A percentile compares a stretch with the other conserved stretches of the same genome.
phyloP scores from a whole-genome alignment of 2,888 invertebrate species.

The Marronus borbonicus region DNA sequence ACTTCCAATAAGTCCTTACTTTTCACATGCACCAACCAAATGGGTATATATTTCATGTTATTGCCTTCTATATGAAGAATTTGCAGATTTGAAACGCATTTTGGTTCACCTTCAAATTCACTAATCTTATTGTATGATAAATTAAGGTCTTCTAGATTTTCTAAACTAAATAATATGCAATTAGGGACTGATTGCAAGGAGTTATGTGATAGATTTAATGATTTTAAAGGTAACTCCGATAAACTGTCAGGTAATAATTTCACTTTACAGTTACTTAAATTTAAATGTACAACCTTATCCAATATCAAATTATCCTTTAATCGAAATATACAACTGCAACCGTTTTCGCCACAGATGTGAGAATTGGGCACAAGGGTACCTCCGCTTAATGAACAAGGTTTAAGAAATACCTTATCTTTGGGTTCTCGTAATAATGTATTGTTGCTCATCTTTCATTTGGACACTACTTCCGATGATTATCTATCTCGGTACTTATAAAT shows the following conservation, averaged over 20 bases:
- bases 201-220: conserved; percentile 39
- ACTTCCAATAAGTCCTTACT: conserved; percentile 29
- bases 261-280: conserved; percentile 24
- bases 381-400: neutral
- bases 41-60: conserved; percentile 36
- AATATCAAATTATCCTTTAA: neutral
- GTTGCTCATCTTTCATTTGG: neutral
- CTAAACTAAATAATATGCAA: conserved; percentile 31
- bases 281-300: conserved; percentile 23
- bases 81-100: conserved; percentile 30
- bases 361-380: neutral
- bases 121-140: conserved; percentile 37
- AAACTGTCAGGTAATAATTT: conserved; percentile 27
- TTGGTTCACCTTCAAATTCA: conserved; percentile 43
- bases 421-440: neutral
- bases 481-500: too few species aligned
- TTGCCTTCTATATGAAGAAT: conserved; percentile 32
- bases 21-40: conserved; percentile 40
- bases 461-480: neutral
- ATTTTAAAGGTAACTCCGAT: conserved; percentile 23
- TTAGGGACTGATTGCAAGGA: conserved; percentile 15
- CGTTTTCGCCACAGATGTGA: neutral
- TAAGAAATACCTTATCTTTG: neutral
- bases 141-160: conserved; percentile 21
- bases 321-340: conserved; percentile 9